Evolutionary conservation across 2,113 vertebrate species (phyloP).

Genomic region (Oenanthe oenanthe): DNA sequence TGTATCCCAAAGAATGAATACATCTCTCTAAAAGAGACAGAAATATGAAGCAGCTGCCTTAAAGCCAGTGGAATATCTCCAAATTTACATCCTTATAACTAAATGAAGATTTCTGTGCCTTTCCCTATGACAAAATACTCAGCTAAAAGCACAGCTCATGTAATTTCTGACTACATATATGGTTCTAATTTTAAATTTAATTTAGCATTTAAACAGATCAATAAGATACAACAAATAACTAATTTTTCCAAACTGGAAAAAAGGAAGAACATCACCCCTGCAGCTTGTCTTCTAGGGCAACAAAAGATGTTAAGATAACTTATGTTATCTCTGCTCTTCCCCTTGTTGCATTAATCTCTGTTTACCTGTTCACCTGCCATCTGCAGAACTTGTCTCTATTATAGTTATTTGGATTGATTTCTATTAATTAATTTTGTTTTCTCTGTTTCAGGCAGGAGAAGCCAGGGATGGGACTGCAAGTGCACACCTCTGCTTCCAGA

Average conservation of each 20-base stretch:
- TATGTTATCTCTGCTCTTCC: constrained; percentile 12
- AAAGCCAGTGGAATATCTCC: not conserved
- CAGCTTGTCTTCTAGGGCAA: constrained; percentile 18
- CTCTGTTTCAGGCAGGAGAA: not conserved
- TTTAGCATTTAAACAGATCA: constrained; percentile 54
- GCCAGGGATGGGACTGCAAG: not conserved
- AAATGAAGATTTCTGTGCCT: not conserved
- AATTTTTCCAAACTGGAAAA: constrained; percentile 52
- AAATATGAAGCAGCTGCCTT: not conserved
- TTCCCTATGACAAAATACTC: not conserved
- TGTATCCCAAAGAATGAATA: not conserved
- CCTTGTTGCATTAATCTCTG: constrained; percentile 21
- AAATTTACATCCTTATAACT: not conserved
- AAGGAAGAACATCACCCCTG: not conserved
- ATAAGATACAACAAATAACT: constrained; percentile 60
- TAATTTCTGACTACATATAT: constrained; percentile 4
- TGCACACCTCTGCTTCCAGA: not conserved
- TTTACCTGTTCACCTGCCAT: constrained; percentile 31
- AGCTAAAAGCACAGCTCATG: constrained; percentile 14
- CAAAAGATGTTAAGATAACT: constrained; percentile 6
- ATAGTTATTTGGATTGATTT: not conserved
- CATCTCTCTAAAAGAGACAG: not conserved
- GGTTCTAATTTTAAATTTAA: constrained; percentile 57
- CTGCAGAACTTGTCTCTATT: not conserved
- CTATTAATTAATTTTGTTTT: constrained; percentile 24